Conservation (phyloP, 2,888 invertebrate genomes). For the Tricholauxania praeusta region DNA sequence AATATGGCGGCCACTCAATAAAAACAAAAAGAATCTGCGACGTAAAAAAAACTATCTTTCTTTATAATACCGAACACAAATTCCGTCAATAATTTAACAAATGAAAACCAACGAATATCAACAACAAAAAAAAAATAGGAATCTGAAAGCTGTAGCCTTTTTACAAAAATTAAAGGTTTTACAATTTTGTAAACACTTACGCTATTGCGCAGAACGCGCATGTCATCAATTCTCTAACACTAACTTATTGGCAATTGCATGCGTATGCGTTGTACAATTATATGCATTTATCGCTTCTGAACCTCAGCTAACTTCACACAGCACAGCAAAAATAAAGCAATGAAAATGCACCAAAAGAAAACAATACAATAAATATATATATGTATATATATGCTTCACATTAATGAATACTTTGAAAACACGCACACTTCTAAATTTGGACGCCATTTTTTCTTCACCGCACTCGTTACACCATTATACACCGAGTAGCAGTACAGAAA, state of each 20-base stretch:
- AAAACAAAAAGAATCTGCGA: conserved; percentile 35
- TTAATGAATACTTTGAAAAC: neutral
- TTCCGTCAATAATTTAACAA: neutral
- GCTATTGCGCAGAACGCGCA: conserved; percentile 48
- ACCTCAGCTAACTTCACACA: neutral
- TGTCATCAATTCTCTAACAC: conserved; percentile 49
- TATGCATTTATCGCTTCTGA: neutral
- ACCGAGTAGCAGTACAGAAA: too few relatives aligned
- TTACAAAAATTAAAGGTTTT: neutral
- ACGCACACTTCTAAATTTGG: neutral
- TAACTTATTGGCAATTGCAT: conserved; percentile 8
- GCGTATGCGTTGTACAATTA: conserved; percentile 14
- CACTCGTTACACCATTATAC: neutral
- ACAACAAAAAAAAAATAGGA: neutral
- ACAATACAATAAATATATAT: too few relatives aligned
- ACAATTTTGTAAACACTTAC: neutral
- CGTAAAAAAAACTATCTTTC: conserved; percentile 27
- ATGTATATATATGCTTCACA: too few relatives aligned
- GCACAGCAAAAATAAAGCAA: too few relatives aligned
- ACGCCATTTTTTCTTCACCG: conserved; percentile 37
- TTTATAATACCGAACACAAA: neutral
- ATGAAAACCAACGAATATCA: neutral
- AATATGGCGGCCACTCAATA: conserved; percentile 45
- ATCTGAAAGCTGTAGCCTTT: neutral
- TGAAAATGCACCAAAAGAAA: too few relatives aligned